Percentiles rank a stretch among this genome's conserved stretches.
phyloP scores from a whole-genome alignment of 2,797 vertebrate species.

The Hylomyscus alleni region DNA sequence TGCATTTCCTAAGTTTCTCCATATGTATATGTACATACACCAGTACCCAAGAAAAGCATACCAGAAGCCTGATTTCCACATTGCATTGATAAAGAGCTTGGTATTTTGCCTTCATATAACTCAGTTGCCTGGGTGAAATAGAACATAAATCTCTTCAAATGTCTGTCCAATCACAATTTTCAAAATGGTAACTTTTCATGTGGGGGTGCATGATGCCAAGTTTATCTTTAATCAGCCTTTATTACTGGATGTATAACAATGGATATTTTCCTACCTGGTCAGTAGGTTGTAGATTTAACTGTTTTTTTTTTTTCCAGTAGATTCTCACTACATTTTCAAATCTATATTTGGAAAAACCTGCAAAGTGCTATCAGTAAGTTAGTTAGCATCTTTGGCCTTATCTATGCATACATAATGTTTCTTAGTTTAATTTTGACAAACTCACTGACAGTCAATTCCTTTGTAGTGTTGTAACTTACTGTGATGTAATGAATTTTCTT shows the following conservation, averaged over 20 bases:
- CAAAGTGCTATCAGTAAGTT: slow-evolving; percentile 84
- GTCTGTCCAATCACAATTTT: slow-evolving; percentile 66
- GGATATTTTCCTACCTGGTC: slow-evolving; percentile 56
- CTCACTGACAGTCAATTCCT: slow-evolving; percentile 79
- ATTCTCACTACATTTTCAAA: slow-evolving; percentile 77
- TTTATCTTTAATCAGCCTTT: slow-evolving; percentile 64
- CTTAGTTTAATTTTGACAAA: slow-evolving; percentile 82
- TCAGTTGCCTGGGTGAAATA: slow-evolving; percentile 65
- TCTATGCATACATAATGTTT: slow-evolving; percentile 80
- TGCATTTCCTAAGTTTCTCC: slow-evolving; percentile 64
- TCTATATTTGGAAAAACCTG: slow-evolving; percentile 71
- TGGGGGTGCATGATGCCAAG: slow-evolving; percentile 79
- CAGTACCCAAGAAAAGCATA: slow-evolving; percentile 61
- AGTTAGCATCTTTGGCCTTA: slow-evolving; percentile 84
- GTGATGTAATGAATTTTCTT: slow-evolving; percentile 86
- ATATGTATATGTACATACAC: slow-evolving; percentile 45
- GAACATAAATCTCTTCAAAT: slow-evolving; percentile 69
- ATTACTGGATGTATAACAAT: slow-evolving; percentile 56
- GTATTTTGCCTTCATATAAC: slow-evolving; percentile 65
- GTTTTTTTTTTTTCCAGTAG: slow-evolving; percentile 59
- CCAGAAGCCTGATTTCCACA: slow-evolving; percentile 76
- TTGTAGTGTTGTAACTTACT: slow-evolving; percentile 88
- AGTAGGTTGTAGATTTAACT: slow-evolving; percentile 68
- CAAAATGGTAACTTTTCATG: slow-evolving; percentile 63
- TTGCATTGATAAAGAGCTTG: slow-evolving; percentile 69